Conservation (phyloP, 2,113 vertebrate species). For the Microcebus jonahi region DNA sequence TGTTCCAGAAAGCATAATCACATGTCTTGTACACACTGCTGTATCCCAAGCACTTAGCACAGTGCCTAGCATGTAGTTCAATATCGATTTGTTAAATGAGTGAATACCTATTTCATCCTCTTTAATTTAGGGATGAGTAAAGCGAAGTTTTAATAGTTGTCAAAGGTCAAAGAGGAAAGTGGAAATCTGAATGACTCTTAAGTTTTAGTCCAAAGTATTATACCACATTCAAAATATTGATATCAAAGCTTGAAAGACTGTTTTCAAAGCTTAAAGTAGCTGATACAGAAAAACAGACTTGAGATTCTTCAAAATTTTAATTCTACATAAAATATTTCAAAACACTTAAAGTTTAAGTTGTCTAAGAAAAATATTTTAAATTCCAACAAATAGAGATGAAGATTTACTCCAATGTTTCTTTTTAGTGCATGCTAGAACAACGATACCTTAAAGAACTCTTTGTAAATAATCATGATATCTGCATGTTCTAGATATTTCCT, state of each 20-base stretch:
- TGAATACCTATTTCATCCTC: conserved; percentile 26
- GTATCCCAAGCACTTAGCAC: not conserved
- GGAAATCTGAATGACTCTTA: conserved; percentile 38
- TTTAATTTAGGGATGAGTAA: conserved; percentile 46
- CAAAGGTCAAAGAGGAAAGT: conserved; percentile 44
- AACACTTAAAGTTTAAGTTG: conserved; percentile 25
- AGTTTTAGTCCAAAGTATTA: conserved; percentile 42
- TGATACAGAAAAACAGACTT: conserved; percentile 14
- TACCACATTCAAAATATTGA: conserved; percentile 33
- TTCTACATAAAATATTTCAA: conserved; percentile 49
- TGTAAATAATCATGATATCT: conserved; percentile 26
- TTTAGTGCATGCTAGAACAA: conserved; percentile 34
- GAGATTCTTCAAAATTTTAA: conserved; percentile 40
- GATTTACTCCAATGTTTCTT: conserved; percentile 12
- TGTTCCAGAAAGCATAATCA: conserved; percentile 19
- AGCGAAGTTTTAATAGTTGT: not conserved
- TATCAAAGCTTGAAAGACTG: not conserved
- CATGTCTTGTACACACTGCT: not conserved
- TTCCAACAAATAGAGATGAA: conserved; percentile 11
- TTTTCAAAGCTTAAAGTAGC: conserved; percentile 39
- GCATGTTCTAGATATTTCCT: conserved; percentile 17
- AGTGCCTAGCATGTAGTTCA: not conserved
- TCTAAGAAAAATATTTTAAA: conserved; percentile 55
- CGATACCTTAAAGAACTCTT: conserved; percentile 19
- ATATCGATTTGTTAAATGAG: conserved; percentile 54